Conservation (phyloP, 1,140 invertebrate genomes). For the Bradysia coprophila region DNA sequence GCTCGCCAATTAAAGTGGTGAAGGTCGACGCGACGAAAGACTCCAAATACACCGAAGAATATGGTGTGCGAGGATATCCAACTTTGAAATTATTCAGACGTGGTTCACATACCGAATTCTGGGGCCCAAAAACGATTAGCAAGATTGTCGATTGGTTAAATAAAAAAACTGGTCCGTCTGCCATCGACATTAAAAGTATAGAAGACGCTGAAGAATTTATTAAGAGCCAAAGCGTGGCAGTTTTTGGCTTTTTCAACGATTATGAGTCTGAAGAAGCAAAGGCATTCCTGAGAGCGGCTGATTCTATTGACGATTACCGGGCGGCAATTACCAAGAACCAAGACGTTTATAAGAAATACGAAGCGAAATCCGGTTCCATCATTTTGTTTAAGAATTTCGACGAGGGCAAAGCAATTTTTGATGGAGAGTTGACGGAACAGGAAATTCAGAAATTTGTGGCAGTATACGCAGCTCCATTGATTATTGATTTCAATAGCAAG, state of each 20-base stretch:
- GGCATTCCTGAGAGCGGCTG: slow-evolving; percentile 63
- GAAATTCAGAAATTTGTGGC: slow-evolving; percentile 68
- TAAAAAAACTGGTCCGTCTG: slow-evolving; percentile 92
- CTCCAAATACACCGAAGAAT: slow-evolving; percentile 69
- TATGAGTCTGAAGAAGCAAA: slow-evolving; percentile 58
- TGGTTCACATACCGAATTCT: slow-evolving; percentile 65
- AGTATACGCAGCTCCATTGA: slow-evolving; percentile 71
- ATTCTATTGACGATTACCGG: slow-evolving; percentile 63
- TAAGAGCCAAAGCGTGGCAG: slow-evolving; percentile 56
- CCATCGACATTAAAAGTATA: slow-evolving; percentile 50
- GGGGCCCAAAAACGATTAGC: slow-evolving; percentile 73
- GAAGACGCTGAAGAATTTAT: slow-evolving; percentile 76
- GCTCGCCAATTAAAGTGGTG: slow-evolving; percentile 70
- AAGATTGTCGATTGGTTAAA: slow-evolving; percentile 88
- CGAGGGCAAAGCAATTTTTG: slow-evolving; percentile 67
- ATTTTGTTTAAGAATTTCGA: slow-evolving; percentile 60
- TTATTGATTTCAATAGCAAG: slow-evolving; percentile 96
- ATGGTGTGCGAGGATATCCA: slow-evolving; percentile 82
- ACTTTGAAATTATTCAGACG: slow-evolving; percentile 95
- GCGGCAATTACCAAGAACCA: slow-evolving; percentile 74
- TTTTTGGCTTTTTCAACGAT: slow-evolving; percentile 94
- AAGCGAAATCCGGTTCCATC: slow-evolving; percentile 15
- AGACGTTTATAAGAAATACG: slow-evolving; percentile 38
- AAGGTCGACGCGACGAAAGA: slow-evolving; percentile 97
- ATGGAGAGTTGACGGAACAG: slow-evolving; percentile 46